Base-by-base conservation (phyloP, 2,113 vertebrate species). In the Trematocara macrostoma region DNA sequence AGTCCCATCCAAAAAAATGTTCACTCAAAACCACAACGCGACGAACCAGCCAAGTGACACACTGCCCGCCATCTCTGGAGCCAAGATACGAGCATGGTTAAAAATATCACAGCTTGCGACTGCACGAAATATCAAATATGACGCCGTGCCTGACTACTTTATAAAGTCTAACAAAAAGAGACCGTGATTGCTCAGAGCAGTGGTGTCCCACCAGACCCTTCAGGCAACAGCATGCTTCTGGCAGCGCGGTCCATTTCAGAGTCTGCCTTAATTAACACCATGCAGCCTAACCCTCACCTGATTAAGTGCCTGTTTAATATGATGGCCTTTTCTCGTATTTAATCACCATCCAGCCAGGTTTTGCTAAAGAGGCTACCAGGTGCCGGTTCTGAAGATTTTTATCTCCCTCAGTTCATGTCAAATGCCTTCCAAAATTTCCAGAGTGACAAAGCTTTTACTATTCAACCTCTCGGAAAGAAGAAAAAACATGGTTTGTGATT, bases 251-350 rank as follows among this genome's bases (percentile, higher is more conserved):
- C 88, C 88, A 82, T 81, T 85, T 88, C 83, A 61, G 84, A 89
- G 91, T 86, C 85, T 79, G 53, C 56, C 18, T 76, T 90, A 90
- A 95, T 95, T 94, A 94, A 89, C 88, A 84, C 86, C 93, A 93
- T 23, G 52, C 88, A 85, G 90, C 76, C 83, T 74, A 81, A 87
- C 88, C 88, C 81, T 89, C 84, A 88, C 87, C 93, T 91, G 91
- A 94, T 92, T 89, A 93, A 93, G 85, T 85, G 84, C 78, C 87
- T 90, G 80, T 89, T 94, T 91, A 93, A 91, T 85, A 90, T 61
- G 67, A 86, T 83, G 85, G 86, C 42, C 89, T 89, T 85, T 87
- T 79, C 79, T 91, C 88, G 42, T 67, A 82, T 91, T 88, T 84
- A 93, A 91, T 93, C 88, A 91, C 84, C 84, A 83, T 86, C 88